These are phyloP conservation scores for Lethenteron reissneri DNA, from an alignment of 2,113 vertebrate species.

Conservation along the genomic window DNA sequence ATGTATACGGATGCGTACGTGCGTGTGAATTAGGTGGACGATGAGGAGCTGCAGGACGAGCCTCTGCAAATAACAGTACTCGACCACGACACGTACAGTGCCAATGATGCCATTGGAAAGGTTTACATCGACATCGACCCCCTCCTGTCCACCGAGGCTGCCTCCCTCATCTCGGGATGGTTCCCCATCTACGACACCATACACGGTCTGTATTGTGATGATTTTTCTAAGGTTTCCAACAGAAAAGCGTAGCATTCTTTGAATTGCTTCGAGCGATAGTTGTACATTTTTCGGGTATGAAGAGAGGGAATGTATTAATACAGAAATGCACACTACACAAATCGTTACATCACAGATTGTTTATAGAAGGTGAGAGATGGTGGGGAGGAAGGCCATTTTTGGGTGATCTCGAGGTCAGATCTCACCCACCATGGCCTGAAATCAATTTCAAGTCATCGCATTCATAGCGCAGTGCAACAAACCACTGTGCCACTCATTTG, in stretches of 20 bases:
- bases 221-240: too few species aligned
- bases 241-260: too few species aligned
- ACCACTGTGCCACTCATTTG: too few species aligned
- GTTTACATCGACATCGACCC: conserved; percentile 98
- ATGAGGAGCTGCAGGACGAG: conserved; percentile 90
- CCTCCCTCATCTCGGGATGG: conserved; percentile 90
- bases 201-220: conserved; percentile 35
- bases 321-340: background rate
- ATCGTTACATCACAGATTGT: too few species aligned
- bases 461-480: too few species aligned
- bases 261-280: too few species aligned
- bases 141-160: conserved; percentile 67
- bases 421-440: too few species aligned
- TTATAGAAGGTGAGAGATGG: too few species aligned
- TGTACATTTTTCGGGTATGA: too few species aligned
- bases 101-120: conserved; percentile 93
- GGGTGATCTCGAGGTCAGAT: too few species aligned
- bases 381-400: too few species aligned
- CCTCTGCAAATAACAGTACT: conserved; percentile 89
- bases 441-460: too few species aligned
- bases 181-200: conserved; percentile 99
- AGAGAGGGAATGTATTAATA: background rate
- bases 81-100: conserved; percentile 92
- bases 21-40: conserved; percentile 49
- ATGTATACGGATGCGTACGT: background rate